phyloP scores from a whole-genome alignment of 2,113 vertebrate species.

The Microcebus ravelobensis region DNA sequence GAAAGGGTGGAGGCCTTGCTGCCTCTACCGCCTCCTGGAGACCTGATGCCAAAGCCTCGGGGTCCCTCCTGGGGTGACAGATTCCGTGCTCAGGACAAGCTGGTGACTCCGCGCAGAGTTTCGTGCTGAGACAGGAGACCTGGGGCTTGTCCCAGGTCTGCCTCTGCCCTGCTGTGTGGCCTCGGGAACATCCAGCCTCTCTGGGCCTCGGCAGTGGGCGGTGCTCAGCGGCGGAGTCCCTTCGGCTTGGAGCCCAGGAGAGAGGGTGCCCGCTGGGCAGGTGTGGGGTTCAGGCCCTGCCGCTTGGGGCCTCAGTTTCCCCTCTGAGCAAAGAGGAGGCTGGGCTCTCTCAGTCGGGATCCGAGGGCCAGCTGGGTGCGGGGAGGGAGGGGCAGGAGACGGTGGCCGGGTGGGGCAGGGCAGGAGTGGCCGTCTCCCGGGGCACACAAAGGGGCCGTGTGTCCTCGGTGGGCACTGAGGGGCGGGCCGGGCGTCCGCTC shows the following conservation, averaged over 20 bases:
- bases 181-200: not conserved
- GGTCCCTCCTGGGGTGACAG: not conserved
- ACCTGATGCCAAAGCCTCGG: fast-evolving
- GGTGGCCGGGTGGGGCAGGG: not conserved
- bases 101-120: fast-evolving
- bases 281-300: not conserved
- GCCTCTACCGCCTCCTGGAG: not conserved
- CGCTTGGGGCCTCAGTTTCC: constrained; percentile 30
- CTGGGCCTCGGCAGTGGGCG: not conserved
- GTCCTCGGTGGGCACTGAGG: constrained; percentile 67
- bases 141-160: not conserved
- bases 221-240: not conserved
- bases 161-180: not conserved
- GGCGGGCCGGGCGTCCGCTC: not conserved
- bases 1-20: not conserved
- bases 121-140: not conserved
- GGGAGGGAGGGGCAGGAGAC: not conserved
- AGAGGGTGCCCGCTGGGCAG: not conserved
- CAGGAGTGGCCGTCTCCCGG: not conserved
- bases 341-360: not conserved
- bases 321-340: not conserved
- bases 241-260: not conserved
- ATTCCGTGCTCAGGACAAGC: not conserved
- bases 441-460: constrained; percentile 78
- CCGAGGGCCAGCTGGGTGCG: not conserved